These are phyloP conservation scores for Drosophila dunni DNA, from an alignment of 1,140 invertebrate species.

Conservation along the genomic window DNA sequence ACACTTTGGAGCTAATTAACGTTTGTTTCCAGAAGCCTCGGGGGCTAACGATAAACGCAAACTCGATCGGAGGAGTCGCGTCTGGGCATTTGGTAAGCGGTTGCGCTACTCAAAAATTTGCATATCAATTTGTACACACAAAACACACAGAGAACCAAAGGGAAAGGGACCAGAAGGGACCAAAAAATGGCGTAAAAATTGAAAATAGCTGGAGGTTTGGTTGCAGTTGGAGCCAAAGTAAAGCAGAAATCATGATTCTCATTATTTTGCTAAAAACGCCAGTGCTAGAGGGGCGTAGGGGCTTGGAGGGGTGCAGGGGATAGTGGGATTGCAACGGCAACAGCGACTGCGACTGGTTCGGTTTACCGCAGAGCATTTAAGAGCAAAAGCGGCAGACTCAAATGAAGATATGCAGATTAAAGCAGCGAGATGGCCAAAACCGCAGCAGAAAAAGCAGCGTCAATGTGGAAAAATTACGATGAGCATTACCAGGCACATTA, in stretches of 20 bases:
- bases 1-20: slow-evolving; percentile 78
- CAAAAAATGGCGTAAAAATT: slow-evolving; percentile 74
- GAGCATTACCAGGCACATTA: slow-evolving; percentile 83
- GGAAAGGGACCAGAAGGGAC: slow-evolving; percentile 7
- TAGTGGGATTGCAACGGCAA: slow-evolving; percentile 10
- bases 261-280: slow-evolving; percentile 83
- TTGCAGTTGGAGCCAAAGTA: slow-evolving; percentile 38
- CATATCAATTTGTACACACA: slow-evolving; percentile 83
- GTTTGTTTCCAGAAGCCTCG: slow-evolving; percentile 44
- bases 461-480: slow-evolving; percentile 84
- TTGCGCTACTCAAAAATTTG: slow-evolving; percentile 72
- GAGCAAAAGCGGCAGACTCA: slow-evolving; percentile 73
- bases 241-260: slow-evolving; percentile 83
- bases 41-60: slow-evolving; percentile 36
- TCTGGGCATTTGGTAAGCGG: slow-evolving; percentile 18
- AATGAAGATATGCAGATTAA: slow-evolving; percentile 84
- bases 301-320: neutral
- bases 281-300: slow-evolving; percentile 29
- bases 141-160: slow-evolving; percentile 1
- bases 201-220: slow-evolving; percentile 56
- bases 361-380: slow-evolving; percentile 67
- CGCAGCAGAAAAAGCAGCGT: slow-evolving; percentile 64
- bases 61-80: slow-evolving; percentile 16
- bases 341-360: slow-evolving; percentile 5
- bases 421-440: slow-evolving; percentile 72